Percentiles rank a stretch among this genome's conserved stretches.
phyloP scores from a whole-genome alignment of 1,140 invertebrate genomes.

The Limonius californicus region DNA sequence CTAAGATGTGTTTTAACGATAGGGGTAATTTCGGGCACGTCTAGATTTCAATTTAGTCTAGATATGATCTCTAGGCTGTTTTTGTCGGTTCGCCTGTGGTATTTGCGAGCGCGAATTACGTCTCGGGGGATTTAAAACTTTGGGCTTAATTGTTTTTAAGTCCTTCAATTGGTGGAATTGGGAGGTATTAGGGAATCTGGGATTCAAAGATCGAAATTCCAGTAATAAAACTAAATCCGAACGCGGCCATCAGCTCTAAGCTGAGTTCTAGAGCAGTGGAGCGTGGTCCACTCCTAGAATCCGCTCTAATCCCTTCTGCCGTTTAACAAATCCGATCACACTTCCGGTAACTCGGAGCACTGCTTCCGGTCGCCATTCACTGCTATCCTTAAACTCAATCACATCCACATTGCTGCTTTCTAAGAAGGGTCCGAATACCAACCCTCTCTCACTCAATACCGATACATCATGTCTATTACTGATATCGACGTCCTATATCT shows the following conservation, averaged over 20 bases:
- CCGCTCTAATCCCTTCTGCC: conserved; percentile 34
- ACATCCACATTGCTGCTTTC: conserved; percentile 6
- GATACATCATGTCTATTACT: conserved; percentile 5
- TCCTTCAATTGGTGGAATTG: conserved; percentile 11
- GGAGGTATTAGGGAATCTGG: conserved; percentile 10
- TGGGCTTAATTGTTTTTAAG: conserved; percentile 11
- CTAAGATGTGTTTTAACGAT: not conserved
- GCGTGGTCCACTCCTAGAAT: conserved; percentile 30
- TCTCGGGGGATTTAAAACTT: conserved; percentile 9
- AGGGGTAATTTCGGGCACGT: conserved; percentile 3
- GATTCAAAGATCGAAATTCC: conserved; percentile 25
- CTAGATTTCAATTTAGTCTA: conserved; percentile 1
- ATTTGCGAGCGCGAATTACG: not conserved
- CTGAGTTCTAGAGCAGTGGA: conserved; percentile 25
- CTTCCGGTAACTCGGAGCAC: conserved; percentile 30
- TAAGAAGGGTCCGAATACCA: not conserved
- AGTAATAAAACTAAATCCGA: conserved; percentile 29
- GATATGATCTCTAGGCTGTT: not conserved
- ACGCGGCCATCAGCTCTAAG: conserved; percentile 29
- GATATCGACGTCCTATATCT: not conserved
- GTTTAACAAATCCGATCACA: conserved; percentile 38
- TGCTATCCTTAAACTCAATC: conserved; percentile 12
- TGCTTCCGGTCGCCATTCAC: conserved; percentile 20
- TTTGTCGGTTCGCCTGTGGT: conserved; percentile 1
- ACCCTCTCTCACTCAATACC: not conserved